phyloP scores from a whole-genome alignment of 2,888 invertebrate genomes.

The Ephialtes manifestator region DNA sequence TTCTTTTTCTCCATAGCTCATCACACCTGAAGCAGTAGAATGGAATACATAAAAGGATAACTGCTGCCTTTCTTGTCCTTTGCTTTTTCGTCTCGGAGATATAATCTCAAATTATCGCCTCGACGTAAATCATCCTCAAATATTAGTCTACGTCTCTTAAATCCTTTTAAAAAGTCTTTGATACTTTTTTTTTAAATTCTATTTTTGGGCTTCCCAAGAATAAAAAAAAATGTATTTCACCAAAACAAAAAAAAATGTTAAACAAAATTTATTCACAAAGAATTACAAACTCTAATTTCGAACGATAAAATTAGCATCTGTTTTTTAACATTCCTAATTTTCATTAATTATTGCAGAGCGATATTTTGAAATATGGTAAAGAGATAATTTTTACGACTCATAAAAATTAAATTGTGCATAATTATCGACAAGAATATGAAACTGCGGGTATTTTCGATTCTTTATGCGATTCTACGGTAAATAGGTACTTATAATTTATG shows the following conservation, averaged over 20 bases:
- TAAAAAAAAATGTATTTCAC: no score
- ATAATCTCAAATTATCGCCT: slow-evolving; percentile 4
- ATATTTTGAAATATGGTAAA: no score
- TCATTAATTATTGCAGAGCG: no score
- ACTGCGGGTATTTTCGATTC: no score
- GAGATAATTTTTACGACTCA: no score
- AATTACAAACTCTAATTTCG: no score
- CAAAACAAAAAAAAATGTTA: no score
- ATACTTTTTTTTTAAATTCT: background rate
- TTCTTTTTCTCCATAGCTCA: slow-evolving; percentile 9
- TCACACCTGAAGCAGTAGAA: background rate
- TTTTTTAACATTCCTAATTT: no score
- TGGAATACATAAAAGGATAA: slow-evolving; percentile 8
- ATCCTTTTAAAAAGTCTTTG: background rate
- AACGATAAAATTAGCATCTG: no score
- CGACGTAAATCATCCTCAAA: slow-evolving; percentile 5
- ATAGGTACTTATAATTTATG: background rate
- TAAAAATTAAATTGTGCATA: no score
- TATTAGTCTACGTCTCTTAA: slow-evolving; percentile 6
- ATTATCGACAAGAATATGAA: no score
- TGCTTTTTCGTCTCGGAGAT: slow-evolving; percentile 2
- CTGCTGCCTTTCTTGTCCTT: background rate
- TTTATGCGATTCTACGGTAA: background rate
- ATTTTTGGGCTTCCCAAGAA: background rate
- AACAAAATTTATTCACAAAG: no score